Evolutionary conservation across 1,140 invertebrate species (phyloP), one percentile per base, ranked within the genome.

Genomic region (Hyles euphorbiae): DNA sequence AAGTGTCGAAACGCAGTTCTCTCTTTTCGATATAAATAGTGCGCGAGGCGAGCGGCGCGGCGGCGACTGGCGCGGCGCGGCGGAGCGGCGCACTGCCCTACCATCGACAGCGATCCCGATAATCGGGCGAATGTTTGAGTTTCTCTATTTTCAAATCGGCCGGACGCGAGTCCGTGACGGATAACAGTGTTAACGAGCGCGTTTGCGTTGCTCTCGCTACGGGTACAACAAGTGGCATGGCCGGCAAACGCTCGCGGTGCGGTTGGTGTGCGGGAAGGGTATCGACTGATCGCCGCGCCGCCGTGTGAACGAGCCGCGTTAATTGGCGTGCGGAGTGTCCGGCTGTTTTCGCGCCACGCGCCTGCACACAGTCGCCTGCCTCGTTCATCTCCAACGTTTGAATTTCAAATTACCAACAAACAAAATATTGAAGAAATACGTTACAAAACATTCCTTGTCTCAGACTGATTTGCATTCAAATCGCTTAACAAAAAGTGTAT

Each of bases 141-240:
- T 85, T 80, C 80, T 85, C 81, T 85, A 85, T 87, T 87, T 87
- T 87, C 81, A 83, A 82, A 85, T 83, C 73, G 70, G 72, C 66
- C 65, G 68, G 58, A 49, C 60, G 67, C 74, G 65, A 81, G 77
- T 78, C 76, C 54, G 53, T 76, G 63, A 62, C 66, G 54, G 48
- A 22, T 57, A 49, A 56, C 11, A 54, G 61, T 53, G 57, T 53
- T 40, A 76, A 79, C 76, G 70, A 54, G 74, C 61, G 63, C 66
- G 76, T 83, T 73, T 71, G 59, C 76, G 74, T 80, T 76, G 55
- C 53, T 46, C 47, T 52, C 59, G 63, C 50, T 50, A 50, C 49
- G 62, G 55, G 53, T 53, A 54, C 45, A 43, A 51, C 58, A 59
- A 50, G 59, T 60, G 61, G 65, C 50, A 51, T 53, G 60, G 57